These are phyloP conservation scores for Intellagama lesueurii DNA, from an alignment of 2,797 vertebrate genomes.

Conservation along the genomic window DNA sequence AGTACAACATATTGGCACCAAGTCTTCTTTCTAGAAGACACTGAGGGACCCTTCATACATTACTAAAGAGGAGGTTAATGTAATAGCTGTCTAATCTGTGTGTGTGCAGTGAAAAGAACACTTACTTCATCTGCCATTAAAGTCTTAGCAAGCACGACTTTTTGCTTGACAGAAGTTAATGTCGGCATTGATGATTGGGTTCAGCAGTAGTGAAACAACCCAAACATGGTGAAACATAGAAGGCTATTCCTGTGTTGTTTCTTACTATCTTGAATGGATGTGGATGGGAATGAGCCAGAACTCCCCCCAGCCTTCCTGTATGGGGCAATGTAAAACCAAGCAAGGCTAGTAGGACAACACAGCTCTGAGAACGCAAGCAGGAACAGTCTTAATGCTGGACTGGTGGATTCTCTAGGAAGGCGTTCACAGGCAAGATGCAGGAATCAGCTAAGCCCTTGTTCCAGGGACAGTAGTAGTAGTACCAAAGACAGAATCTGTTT, in stretches of 20 bases:
- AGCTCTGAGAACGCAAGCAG: neutral
- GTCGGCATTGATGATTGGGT: neutral
- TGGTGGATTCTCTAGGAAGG: fast-evolving
- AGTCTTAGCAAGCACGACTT: neutral
- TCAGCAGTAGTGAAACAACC: neutral
- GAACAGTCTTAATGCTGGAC: neutral
- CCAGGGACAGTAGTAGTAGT: neutral
- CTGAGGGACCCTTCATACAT: neutral
- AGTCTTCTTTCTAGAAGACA: fast-evolving
- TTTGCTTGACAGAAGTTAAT: neutral
- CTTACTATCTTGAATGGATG: neutral
- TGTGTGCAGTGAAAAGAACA: neutral
- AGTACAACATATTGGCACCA: neutral
- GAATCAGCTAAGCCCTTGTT: neutral
- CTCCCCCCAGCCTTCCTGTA: neutral
- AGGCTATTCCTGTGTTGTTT: neutral
- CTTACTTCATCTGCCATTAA: neutral
- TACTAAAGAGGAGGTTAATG: neutral
- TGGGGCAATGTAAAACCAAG: neutral
- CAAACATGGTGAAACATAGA: no score
- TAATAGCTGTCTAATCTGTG: neutral
- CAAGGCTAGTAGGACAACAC: neutral
- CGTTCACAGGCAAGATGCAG: neutral
- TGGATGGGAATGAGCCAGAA: neutral
- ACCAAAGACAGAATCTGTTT: neutral